A percentile compares a stretch with the other conserved stretches of the same genome.
Conservation (phyloP, 2,113 vertebrate genomes). For the Coregonus clupeaformis region DNA sequence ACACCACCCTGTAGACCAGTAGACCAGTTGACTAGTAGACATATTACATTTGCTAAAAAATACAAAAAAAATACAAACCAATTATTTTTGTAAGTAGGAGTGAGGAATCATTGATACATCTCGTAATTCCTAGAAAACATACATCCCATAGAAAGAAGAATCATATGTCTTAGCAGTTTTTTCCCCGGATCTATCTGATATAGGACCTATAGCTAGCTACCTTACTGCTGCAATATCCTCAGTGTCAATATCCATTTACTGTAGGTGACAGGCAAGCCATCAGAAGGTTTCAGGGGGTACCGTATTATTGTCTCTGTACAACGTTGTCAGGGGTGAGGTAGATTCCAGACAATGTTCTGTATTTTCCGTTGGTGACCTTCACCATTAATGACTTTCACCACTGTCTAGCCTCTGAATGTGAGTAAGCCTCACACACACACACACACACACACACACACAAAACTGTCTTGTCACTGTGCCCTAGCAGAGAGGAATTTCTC, state of each 20-base stretch:
- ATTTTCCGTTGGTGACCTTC: constrained; percentile 1
- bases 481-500: constrained; percentile 9
- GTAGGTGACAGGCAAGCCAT: constrained; percentile 92
- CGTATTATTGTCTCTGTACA: not conserved
- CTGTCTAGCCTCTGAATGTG: not conserved
- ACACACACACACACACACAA: constrained; percentile 7
- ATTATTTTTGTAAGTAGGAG: too few relatives aligned
- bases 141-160: too few relatives aligned
- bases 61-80: too few relatives aligned
- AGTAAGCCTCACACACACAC: not conserved
- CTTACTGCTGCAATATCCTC: too few relatives aligned
- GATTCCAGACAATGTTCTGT: not conserved
- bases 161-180: too few relatives aligned
- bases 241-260: constrained; percentile 86
- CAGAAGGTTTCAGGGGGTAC: not conserved
- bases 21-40: not conserved
- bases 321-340: constrained; percentile 1
- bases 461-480: constrained; percentile 15
- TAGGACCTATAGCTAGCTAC: too few relatives aligned
- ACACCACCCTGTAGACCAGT: not conserved
- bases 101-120: too few relatives aligned
- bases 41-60: constrained; percentile 30
- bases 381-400: constrained; percentile 9
- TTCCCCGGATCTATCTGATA: constrained; percentile 67
- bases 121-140: too few relatives aligned